Evolutionary conservation across 2,113 vertebrate species (phyloP).

Genomic region (Onychostruthus taczanowskii): DNA sequence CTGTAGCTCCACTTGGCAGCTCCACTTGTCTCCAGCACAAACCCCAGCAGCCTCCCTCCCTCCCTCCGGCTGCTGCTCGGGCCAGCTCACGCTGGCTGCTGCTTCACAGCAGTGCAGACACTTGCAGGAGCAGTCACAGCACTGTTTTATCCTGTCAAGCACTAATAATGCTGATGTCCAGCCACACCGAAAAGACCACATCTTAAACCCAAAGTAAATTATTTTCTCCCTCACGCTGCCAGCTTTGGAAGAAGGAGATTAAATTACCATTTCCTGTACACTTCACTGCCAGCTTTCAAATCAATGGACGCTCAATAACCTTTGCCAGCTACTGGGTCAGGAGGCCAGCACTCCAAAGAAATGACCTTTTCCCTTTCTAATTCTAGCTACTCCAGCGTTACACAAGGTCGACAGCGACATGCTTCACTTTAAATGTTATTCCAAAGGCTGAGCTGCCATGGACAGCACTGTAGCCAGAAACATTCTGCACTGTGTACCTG

Average conservation of each 20-base stretch:
- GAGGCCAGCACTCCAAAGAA: background rate
- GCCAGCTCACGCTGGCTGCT: background rate
- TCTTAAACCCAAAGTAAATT: background rate
- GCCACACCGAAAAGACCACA: background rate
- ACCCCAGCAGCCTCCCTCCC: background rate
- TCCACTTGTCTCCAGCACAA: background rate
- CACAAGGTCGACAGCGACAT: background rate
- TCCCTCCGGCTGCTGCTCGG: background rate
- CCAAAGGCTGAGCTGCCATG: background rate
- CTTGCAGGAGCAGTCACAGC: background rate
- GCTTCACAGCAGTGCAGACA: background rate
- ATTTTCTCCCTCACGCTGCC: background rate
- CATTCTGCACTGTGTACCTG: background rate
- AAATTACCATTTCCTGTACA: background rate
- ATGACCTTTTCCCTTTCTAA: background rate
- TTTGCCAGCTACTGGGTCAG: background rate
- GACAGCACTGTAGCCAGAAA: background rate
- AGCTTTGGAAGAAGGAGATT: background rate
- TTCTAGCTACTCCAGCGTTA: background rate
- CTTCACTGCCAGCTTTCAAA: background rate
- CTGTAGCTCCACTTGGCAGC: conserved; percentile 38
- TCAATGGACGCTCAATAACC: background rate
- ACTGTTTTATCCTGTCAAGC: background rate
- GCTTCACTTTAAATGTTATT: background rate
- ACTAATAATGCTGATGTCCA: background rate